Conservation (phyloP, 2,113 vertebrate genomes). For the Ceratotherium simum region DNA sequence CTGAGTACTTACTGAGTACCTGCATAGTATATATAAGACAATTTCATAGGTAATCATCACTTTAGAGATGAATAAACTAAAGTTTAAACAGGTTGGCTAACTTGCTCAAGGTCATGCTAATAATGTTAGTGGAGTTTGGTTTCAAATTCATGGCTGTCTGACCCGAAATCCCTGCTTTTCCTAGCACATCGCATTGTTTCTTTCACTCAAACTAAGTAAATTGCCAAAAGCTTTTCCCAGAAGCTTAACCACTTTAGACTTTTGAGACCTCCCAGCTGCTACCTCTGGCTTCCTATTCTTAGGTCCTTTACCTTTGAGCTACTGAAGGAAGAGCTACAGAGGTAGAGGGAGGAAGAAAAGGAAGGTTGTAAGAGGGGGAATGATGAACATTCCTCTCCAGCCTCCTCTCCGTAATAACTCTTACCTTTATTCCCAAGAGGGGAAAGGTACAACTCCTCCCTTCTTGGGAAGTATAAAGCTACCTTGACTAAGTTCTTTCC, state of each 20-base stretch:
- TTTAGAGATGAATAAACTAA: constrained; percentile 23
- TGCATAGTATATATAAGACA: not conserved
- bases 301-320: not conserved
- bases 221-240: not conserved
- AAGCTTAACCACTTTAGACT: not conserved
- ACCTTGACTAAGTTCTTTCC: not conserved
- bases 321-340: not conserved
- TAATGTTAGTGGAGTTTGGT: not conserved
- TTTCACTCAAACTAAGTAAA: not conserved
- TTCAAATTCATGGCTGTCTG: not conserved
- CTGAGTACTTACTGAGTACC: not conserved
- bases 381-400: not conserved
- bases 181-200: not conserved
- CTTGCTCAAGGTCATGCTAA: not conserved
- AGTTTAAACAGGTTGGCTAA: not conserved
- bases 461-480: constrained; percentile 25
- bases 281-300: not conserved
- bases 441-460: not conserved
- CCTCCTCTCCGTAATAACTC: not conserved
- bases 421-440: not conserved
- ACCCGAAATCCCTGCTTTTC: not conserved
- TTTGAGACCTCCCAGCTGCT: not conserved
- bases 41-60: not conserved
- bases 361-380: not conserved
- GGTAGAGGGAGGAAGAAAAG: not conserved